These are phyloP conservation scores for Norana najaformis DNA, from an alignment of 2,888 invertebrate species.

Conservation along the genomic window DNA sequence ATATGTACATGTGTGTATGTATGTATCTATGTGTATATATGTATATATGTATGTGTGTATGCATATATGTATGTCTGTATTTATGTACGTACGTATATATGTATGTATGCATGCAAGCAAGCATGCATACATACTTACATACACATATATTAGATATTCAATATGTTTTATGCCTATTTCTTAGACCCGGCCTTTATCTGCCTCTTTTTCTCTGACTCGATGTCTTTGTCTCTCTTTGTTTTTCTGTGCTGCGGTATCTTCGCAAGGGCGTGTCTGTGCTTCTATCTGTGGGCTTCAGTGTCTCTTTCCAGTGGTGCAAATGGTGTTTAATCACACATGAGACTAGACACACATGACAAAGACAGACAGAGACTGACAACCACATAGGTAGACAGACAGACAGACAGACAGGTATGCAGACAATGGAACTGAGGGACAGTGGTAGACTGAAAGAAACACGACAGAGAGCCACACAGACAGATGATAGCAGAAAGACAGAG, in stretches of 20 bases:
- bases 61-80: no score
- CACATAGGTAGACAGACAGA: neutral
- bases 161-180: no score
- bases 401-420: neutral
- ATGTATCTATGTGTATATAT: neutral
- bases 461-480: neutral
- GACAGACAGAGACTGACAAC: neutral
- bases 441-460: neutral
- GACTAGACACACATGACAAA: neutral
- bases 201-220: no score
- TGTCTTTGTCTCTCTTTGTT: no score
- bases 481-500: neutral
- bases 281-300: no score
- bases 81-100: no score
- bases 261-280: no score
- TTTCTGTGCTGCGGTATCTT: no score
- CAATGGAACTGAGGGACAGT: neutral
- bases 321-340: neutral
- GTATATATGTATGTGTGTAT: neutral
- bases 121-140: no score
- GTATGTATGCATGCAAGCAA: no score
- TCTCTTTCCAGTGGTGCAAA: neutral
- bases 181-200: no score
- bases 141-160: no score
- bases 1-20: neutral